phyloP scores from a whole-genome alignment of 1,140 invertebrate genomes.

The Trachymyrmex septentrionalis region DNA sequence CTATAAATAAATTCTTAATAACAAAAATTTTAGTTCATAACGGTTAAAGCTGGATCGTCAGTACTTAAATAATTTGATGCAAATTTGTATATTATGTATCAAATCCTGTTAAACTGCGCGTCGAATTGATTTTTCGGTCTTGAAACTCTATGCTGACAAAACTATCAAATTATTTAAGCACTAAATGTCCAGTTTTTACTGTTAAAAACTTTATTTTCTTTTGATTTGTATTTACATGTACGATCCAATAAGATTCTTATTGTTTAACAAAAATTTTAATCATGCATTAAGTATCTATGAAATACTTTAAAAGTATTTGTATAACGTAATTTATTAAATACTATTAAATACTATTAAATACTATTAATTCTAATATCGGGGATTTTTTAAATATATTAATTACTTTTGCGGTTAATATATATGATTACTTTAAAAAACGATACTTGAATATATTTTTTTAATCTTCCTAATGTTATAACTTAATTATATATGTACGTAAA shows the following conservation, averaged over 20 bases:
- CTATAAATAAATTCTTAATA: not conserved
- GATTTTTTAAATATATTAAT: not conserved
- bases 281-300: not conserved
- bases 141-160: no score
- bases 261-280: no score
- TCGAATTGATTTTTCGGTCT: no score
- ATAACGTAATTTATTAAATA: not conserved
- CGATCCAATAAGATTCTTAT: no score
- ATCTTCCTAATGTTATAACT: not conserved
- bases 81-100: no score
- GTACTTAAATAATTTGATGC: no score
- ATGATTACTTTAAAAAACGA: not conserved
- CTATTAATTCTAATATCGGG: not conserved
- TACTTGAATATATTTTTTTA: not conserved
- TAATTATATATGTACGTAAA: not conserved
- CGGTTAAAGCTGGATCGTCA: no score
- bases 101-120: no score
- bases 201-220: no score
- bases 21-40: not conserved
- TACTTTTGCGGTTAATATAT: not conserved
- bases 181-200: no score
- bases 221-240: no score
- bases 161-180: no score
- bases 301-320: not conserved
- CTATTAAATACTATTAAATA: not conserved